phyloP scores from a whole-genome alignment of 2,888 invertebrate species.

The Tromatobia lineatoria region DNA sequence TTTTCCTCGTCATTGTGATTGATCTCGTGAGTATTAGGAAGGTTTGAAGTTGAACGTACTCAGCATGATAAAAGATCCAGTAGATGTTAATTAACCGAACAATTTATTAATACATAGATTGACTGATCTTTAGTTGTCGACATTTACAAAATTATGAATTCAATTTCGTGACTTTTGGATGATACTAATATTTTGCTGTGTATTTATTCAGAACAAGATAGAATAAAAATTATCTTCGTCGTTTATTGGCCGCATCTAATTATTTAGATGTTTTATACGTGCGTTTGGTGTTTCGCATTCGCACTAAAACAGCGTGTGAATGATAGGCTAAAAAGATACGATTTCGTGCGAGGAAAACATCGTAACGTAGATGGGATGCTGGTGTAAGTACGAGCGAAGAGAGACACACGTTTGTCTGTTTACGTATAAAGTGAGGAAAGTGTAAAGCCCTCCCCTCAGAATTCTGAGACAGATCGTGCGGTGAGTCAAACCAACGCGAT shows the following conservation, averaged over 20 bases:
- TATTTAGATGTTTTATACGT: neutral
- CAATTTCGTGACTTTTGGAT: neutral
- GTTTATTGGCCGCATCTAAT: neutral
- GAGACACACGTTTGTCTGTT: constrained; percentile 38
- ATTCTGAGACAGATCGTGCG: constrained; percentile 47
- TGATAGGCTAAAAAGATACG: constrained; percentile 35
- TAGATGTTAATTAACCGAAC: no score
- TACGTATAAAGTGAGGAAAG: constrained; percentile 58
- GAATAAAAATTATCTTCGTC: neutral
- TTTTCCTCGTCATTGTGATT: no score
- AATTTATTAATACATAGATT: no score
- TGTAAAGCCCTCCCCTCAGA: constrained; percentile 35
- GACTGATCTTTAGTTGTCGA: no score
- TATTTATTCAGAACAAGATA: neutral
- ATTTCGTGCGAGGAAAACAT: constrained; percentile 56
- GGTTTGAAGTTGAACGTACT: no score
- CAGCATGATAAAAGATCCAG: no score
- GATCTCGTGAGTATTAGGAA: no score
- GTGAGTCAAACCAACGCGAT: constrained; percentile 61
- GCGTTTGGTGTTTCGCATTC: constrained; percentile 1
- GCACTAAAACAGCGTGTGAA: constrained; percentile 7
- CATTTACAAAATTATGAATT: neutral
- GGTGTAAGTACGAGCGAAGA: constrained; percentile 28
- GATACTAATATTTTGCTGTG: neutral
- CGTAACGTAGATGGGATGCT: constrained; percentile 49